Conservation (phyloP, 2,113 vertebrate genomes). For the Calidris pugnax region DNA sequence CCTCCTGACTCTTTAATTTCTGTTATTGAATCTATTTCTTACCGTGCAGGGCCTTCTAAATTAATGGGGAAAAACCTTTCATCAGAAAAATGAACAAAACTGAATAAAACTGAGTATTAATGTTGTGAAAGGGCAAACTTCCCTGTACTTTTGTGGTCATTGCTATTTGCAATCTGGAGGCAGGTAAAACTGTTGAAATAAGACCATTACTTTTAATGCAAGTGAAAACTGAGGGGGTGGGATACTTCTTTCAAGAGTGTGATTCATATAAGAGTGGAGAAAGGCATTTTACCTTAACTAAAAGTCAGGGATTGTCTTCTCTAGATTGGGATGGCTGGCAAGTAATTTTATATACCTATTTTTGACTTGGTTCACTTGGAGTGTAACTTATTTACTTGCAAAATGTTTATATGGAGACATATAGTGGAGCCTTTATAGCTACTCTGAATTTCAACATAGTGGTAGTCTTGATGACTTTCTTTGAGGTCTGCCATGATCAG, state of each 20-base stretch:
- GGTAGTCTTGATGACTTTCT: not conserved
- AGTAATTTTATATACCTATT: not conserved
- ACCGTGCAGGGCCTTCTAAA: not conserved
- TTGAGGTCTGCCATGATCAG: not conserved
- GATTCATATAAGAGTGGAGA: not conserved
- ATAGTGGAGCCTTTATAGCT: not conserved
- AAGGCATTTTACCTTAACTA: not conserved
- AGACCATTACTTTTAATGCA: not conserved
- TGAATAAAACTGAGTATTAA: not conserved
- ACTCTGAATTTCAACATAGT: not conserved
- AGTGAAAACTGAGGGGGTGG: not conserved
- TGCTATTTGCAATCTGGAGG: not conserved
- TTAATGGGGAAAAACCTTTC: conserved; percentile 2
- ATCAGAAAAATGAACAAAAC: not conserved
- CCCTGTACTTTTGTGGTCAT: not conserved
- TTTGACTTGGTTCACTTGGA: not conserved
- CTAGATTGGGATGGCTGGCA: not conserved
- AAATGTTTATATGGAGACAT: not conserved
- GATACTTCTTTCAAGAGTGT: not conserved
- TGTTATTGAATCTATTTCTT: not conserved
- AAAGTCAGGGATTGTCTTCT: not conserved
- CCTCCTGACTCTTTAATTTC: not conserved
- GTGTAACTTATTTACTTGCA: not conserved
- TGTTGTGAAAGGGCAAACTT: not conserved
- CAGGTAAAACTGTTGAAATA: not conserved